These are phyloP conservation scores for Caenorhabditis sp. DNA, from an alignment of 2,888 invertebrate species.

Conservation along the genomic window DNA sequence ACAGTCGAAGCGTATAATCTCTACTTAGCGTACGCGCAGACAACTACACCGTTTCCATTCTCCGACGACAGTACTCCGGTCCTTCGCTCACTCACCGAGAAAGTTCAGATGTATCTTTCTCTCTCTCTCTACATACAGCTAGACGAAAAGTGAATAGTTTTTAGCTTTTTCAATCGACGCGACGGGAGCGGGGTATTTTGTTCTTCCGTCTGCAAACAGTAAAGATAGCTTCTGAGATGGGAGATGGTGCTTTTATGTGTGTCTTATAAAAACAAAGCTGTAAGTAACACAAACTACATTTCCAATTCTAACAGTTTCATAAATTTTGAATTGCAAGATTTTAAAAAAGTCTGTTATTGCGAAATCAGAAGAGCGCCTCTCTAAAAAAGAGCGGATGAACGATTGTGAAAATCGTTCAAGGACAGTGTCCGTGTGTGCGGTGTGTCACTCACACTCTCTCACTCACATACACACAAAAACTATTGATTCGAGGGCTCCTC, in stretches of 20 bases:
- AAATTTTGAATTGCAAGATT: too few species aligned
- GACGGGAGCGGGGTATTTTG: neutral
- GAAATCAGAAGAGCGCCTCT: constrained; percentile 24
- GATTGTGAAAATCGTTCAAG: constrained; percentile 46
- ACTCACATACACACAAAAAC: constrained; percentile 22
- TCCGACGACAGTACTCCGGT: constrained; percentile 8
- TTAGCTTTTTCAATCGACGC: constrained; percentile 6
- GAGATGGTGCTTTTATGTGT: neutral
- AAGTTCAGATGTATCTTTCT: constrained; percentile 13
- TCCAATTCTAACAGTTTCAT: too few species aligned
- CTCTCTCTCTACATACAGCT: neutral
- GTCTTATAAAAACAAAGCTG: neutral
- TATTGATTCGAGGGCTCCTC: constrained; percentile 27
- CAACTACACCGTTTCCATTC: constrained; percentile 36
- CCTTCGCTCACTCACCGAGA: constrained; percentile 1
- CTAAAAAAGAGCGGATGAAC: constrained; percentile 25
- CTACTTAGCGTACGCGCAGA: constrained; percentile 63
- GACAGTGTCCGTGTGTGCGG: constrained; percentile 39
- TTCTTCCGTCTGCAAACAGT: constrained; percentile 11
- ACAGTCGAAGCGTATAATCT: constrained; percentile 64
- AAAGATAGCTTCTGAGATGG: neutral
- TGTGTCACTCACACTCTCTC: constrained; percentile 54
- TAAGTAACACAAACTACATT: too few species aligned
- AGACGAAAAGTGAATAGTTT: neutral
- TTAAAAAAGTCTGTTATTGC: too few species aligned